Percentiles rank a stretch among this genome's conserved stretches.
Conservation (phyloP, 2,888 invertebrate species). For the Lithosia quadra region DNA sequence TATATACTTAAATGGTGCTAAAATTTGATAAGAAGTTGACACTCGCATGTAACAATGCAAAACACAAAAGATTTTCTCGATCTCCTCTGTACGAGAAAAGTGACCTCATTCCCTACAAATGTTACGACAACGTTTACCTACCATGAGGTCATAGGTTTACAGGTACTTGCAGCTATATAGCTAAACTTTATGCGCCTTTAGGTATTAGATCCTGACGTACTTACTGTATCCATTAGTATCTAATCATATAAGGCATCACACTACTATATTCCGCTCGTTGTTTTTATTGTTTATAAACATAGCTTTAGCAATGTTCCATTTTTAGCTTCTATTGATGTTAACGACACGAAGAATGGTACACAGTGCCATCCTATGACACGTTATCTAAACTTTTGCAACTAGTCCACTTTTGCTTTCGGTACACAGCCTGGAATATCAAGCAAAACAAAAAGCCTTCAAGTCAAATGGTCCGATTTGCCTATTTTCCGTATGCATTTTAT, state of each 20-base stretch:
- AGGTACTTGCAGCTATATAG: constrained; percentile 11
- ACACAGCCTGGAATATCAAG: constrained; percentile 8
- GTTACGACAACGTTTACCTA: constrained; percentile 67
- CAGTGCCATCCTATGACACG: constrained; percentile 20
- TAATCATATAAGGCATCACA: neutral
- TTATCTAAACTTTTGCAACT: constrained; percentile 29
- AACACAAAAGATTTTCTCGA: constrained; percentile 72
- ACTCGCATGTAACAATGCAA: constrained; percentile 55
- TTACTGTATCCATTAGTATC: neutral
- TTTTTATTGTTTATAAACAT: constrained; percentile 38
- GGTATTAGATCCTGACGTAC: constrained; percentile 16
- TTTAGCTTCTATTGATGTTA: constrained; percentile 25
- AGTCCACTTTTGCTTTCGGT: neutral
- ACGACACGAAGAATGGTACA: constrained; percentile 26
- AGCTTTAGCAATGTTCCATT: constrained; percentile 22
- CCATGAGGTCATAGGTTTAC: constrained; percentile 59
- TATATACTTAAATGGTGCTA: neutral
- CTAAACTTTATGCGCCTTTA: constrained; percentile 11
- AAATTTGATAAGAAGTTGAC: constrained; percentile 51
- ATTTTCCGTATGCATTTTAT: constrained; percentile 48
- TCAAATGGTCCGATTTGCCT: constrained; percentile 49
- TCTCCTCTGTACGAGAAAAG: constrained; percentile 64
- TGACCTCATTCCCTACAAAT: constrained; percentile 69
- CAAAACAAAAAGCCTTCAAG: constrained; percentile 38
- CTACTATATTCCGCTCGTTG: constrained; percentile 16